Base-by-base conservation (phyloP, 2,797 vertebrate genomes). In the Coregonus sp. region DNA sequence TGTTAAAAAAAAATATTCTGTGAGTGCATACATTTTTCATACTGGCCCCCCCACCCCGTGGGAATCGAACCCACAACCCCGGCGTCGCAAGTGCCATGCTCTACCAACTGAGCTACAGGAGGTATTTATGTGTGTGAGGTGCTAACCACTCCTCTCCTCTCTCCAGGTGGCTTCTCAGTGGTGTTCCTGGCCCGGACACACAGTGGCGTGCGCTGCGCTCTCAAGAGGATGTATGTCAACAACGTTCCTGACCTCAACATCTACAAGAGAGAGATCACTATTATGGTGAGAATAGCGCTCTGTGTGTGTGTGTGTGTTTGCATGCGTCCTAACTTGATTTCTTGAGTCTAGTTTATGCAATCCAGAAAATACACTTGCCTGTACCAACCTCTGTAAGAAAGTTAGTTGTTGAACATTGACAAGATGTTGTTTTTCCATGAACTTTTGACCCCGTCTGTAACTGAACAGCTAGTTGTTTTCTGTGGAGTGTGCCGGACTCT, bases 171-270 rank as follows among this genome's bases (percentile, higher is more conserved):
- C 15, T 99, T 99, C 86, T 99, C 98, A 0, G 97, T 98, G 2
- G 98, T 99, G 84, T 98, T 99, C 52, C 88, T 99, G 82, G 98
- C 96, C 18, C 96, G 97, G 0, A 96, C 95, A 0, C 94, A 97
- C 73, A 94, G 96, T 5, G 97, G 97, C 16, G 79, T 95, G 0
- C 96, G 97, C 63, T 97, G 96, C 14, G 98, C 98, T 0, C 94
- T 99, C 79, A 99, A 99, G 80, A 92, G 97, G 81, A 99, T 99
- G 98, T 99, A 96, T 56, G 98, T 99, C 70, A 99, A 99, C 87
- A 99, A 96, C 0, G 87, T 96, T 75, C 89, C 95, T 0, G 98
- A 99, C 87, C 95, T 99, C 83, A 99, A 95, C 78, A 90, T 97
- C 84, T 99, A 97, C 93, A 99, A 97, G 93, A 95, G 97, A 66